Conservation (phyloP, 2,888 invertebrate genomes). For the Spisula subtruncata region DNA sequence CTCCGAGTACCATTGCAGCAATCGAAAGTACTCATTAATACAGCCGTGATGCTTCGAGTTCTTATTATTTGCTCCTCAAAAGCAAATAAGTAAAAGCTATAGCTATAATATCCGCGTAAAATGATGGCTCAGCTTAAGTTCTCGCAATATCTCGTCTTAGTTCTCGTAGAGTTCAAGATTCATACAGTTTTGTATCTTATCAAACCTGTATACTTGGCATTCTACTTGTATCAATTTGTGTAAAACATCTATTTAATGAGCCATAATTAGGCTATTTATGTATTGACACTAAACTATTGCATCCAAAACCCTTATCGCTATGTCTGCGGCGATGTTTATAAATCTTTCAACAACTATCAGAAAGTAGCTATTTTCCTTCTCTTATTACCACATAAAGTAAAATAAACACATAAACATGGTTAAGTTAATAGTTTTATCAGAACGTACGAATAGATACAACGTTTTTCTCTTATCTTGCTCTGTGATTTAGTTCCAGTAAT, state of each 20-base stretch:
- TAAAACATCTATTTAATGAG: slow-evolving; percentile 71
- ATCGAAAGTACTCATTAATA: no score
- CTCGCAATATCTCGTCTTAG: not conserved
- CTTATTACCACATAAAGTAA: slow-evolving; percentile 65
- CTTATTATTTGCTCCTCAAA: no score
- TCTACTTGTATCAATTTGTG: slow-evolving; percentile 65
- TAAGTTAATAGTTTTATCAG: slow-evolving; percentile 61
- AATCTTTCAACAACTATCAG: slow-evolving; percentile 65
- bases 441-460: slow-evolving; percentile 32
- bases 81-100: no score
- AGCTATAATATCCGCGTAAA: no score
- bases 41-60: no score
- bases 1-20: no score
- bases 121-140: no score
- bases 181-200: slow-evolving; percentile 51
- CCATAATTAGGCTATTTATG: slow-evolving; percentile 70
- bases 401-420: slow-evolving; percentile 66
- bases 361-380: slow-evolving; percentile 61
- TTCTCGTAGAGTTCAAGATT: slow-evolving; percentile 1
- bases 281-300: slow-evolving; percentile 66
- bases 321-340: slow-evolving; percentile 55
- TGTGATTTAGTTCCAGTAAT: slow-evolving; percentile 47
- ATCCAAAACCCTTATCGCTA: slow-evolving; percentile 49
- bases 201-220: slow-evolving; percentile 53
- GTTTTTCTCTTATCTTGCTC: slow-evolving; percentile 52